phyloP scores from a whole-genome alignment of 2,113 vertebrate genomes.

The Thunnus maccoyii region DNA sequence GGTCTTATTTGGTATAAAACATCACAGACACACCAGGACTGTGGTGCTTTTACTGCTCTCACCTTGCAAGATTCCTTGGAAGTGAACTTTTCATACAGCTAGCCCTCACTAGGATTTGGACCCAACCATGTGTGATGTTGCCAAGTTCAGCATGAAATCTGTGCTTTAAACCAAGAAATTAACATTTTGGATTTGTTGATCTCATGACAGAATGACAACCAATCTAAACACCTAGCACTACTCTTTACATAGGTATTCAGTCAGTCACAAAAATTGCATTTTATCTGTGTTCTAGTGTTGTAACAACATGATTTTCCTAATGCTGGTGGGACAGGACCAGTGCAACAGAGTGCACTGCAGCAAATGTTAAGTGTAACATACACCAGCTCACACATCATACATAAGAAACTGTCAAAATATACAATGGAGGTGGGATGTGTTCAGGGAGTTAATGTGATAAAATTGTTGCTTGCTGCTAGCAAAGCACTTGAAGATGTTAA shows the following conservation, averaged over 20 bases:
- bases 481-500: too few species aligned
- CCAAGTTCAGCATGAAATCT: not conserved
- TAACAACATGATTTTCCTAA: too few species aligned
- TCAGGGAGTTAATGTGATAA: too few species aligned
- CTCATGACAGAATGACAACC: not conserved
- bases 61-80: not conserved
- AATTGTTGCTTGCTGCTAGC: too few species aligned
- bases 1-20: not conserved
- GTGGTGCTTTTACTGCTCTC: not conserved
- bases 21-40: not conserved
- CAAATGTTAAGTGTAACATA: too few species aligned
- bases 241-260: not conserved
- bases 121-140: not conserved
- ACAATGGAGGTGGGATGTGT: too few species aligned
- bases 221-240: not conserved
- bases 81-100: constrained; percentile 3
- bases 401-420: too few species aligned
- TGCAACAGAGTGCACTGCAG: too few species aligned
- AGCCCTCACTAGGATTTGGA: constrained; percentile 4
- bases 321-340: too few species aligned
- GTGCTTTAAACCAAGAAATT: not conserved
- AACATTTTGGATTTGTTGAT: not conserved
- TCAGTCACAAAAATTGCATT: too few species aligned
- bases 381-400: too few species aligned
- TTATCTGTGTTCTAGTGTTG: too few species aligned